Conservation (phyloP, 1,140 invertebrate species). For the Popillia japonica region DNA sequence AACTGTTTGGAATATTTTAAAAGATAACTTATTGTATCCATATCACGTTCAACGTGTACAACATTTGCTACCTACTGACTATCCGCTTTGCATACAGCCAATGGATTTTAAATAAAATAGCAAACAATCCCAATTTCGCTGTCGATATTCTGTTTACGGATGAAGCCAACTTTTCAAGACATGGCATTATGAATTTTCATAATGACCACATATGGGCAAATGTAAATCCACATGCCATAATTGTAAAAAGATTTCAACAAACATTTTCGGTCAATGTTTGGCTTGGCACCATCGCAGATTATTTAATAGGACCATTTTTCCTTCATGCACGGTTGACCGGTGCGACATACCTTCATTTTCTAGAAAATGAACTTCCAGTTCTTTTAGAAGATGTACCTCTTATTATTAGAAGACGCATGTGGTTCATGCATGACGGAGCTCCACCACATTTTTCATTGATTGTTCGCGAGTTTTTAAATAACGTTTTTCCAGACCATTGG, state of each 20-base stretch:
- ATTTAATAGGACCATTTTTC: conserved; percentile 42
- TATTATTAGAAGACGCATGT: conserved; percentile 36
- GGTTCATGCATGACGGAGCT: conserved; percentile 43
- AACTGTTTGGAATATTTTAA: conserved; percentile 42
- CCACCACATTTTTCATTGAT: conserved; percentile 35
- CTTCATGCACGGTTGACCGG: conserved; percentile 2
- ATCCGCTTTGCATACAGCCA: conserved; percentile 38
- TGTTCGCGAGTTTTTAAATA: conserved; percentile 20
- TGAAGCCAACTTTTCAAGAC: conserved; percentile 55
- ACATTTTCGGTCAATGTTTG: conserved; percentile 19
- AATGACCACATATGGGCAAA: conserved; percentile 58
- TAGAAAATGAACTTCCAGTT: conserved; percentile 20
- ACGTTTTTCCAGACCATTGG: conserved; percentile 53
- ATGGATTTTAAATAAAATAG: conserved; percentile 31
- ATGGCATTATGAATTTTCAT: conserved; percentile 55
- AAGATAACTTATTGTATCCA: conserved; percentile 41
- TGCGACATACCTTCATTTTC: neutral
- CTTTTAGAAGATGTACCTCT: conserved; percentile 42
- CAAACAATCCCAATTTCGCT: conserved; percentile 10
- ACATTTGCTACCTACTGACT: conserved; percentile 40
- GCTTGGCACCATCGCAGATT: neutral
- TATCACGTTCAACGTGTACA: conserved; percentile 44
- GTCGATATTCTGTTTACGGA: conserved; percentile 56
- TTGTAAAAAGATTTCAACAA: conserved; percentile 21
- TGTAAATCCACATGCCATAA: conserved; percentile 43